Evolutionary conservation across 2,888 invertebrate genomes (phyloP).

Genomic region (Pseudoips prasinana): DNA sequence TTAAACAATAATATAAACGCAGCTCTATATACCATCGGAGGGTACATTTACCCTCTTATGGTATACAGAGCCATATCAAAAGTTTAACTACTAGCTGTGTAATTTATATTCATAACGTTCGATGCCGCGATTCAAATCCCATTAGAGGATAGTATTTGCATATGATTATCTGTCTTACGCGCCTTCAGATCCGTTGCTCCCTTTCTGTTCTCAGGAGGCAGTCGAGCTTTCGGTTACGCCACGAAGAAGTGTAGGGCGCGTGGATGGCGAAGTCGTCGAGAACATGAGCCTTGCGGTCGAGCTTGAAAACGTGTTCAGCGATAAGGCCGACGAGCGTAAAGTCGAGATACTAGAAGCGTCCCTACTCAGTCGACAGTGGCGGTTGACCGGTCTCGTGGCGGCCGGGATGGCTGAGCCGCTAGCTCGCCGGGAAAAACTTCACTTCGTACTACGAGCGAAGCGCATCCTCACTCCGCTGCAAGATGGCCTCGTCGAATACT

Average conservation of each 20-base stretch:
- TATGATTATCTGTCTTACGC: too few species aligned
- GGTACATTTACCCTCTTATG: too few species aligned
- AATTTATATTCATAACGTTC: too few species aligned
- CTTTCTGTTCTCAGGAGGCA: constrained; percentile 68
- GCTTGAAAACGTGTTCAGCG: constrained; percentile 86
- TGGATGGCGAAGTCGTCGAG: constrained; percentile 61
- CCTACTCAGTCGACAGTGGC: constrained; percentile 84
- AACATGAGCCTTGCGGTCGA: constrained; percentile 86
- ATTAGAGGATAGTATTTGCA: too few species aligned
- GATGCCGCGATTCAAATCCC: too few species aligned
- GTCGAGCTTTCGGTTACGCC: constrained; percentile 80
- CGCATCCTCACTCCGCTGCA: constrained; percentile 44
- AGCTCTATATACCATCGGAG: too few species aligned
- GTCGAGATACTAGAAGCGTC: constrained; percentile 83
- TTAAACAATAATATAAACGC: too few species aligned
- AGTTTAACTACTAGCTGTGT: too few species aligned
- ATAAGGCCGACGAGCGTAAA: constrained; percentile 82
- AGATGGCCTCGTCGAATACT: constrained; percentile 52
- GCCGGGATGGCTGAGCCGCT: constrained; percentile 49
- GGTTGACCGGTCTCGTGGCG: constrained; percentile 64
- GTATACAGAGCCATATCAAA: too few species aligned
- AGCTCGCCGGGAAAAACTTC: constrained; percentile 60
- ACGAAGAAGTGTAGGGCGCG: constrained; percentile 70
- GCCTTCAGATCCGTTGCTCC: too few species aligned
- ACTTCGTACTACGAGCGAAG: constrained; percentile 60